Evolutionary conservation across 2,113 vertebrate genomes (phyloP), one percentile per base, ranked within the genome.

Genomic region (Triplophysa rosa): DNA sequence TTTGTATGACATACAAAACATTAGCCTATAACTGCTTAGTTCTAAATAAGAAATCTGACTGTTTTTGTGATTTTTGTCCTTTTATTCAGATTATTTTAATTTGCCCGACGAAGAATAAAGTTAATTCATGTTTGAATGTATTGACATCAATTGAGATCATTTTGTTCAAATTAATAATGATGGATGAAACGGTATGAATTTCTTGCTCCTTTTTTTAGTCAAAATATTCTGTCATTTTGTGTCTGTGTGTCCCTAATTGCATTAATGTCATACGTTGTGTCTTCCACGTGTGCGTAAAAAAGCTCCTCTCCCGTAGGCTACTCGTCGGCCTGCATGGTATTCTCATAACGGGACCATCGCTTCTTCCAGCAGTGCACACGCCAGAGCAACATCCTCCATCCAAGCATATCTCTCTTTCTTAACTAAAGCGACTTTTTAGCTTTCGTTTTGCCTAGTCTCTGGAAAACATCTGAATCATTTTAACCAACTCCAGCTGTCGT

Each of bases 391-490:
- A 87, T 90, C 91, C 89, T 89, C 83, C 40, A 70, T 83, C 91
- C 85, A 88, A 85, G 88, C 84, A 86, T 85, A 82, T 91, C 90
- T 86, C 90, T 90, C 88, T 86, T 89, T 84, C 88, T 17, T 86
- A 91, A 92, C 89, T 91, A 91, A 92, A 91, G 91, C 91, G 91
- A 90, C 85, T 91, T 92, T 90, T 93, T 89, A 92, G 88, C 87
- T 87, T 91, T 92, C 89, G 89, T 87, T 93, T 92, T 92, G 92
- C 92, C 91, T 87, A 89, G 91, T 94, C 90, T 94, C 94, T 93
- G 92, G 85, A 92, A 94, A 94, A 96, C 94, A 95, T 96, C 94
- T 94, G 94, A 97, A 95, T 95, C 91, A 92, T 93, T 93, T 94
- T 93, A 93, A 90, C 85, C 89, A 89, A 90, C 92, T 87, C 92